Base-by-base conservation (phyloP, 1,140 invertebrate genomes). In the Drosophila bocqueti region DNA sequence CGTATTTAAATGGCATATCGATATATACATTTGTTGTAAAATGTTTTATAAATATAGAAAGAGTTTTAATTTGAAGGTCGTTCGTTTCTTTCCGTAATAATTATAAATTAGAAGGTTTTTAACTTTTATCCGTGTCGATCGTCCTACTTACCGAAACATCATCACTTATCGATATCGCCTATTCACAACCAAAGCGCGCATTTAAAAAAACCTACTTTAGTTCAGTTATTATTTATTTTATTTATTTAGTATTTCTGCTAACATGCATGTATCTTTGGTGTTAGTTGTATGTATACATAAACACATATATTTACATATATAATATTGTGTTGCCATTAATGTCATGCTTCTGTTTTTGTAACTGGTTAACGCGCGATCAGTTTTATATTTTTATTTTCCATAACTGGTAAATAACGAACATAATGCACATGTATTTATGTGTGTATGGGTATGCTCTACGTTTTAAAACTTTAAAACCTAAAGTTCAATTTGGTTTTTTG, bases 381-480 rank as follows among this genome's bases (percentile, higher is more conserved):
- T 81, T 61, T 47, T 15, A 29, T 67, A 46, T 74, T 58, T 67
- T 16, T 26, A 46, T 46, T 67, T 49, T 72, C 38, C 65, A 58
- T 60, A 68, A 40, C 79, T 69, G 75, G 61, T 87, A 62, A 52
- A 79, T 86, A 79, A 86, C 49, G 66, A 89, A 89, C 85, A 79
- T 60, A 89, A 89, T 80, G 49, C 71, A 75, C 80, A 67, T 68
- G 57, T 61, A 74, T 66, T 45, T 66, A 61, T 72, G 60, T 76
- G 60, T 50, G 46, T 49, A 59, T 67, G 81, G 73, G 52, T 81
- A 83, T 78, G 64, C 63, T 59, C 74, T 62, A 69, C 72, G 24
- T 66, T 80, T 86, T 62, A 79, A 79, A 76, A 72, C 79, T 89
- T 90, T 84, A 76, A 90, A 89, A 90, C 85, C 77, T 81, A 90